Evolutionary conservation across 1,140 invertebrate species (phyloP).

Genomic region (Lutraria rhynchaena): DNA sequence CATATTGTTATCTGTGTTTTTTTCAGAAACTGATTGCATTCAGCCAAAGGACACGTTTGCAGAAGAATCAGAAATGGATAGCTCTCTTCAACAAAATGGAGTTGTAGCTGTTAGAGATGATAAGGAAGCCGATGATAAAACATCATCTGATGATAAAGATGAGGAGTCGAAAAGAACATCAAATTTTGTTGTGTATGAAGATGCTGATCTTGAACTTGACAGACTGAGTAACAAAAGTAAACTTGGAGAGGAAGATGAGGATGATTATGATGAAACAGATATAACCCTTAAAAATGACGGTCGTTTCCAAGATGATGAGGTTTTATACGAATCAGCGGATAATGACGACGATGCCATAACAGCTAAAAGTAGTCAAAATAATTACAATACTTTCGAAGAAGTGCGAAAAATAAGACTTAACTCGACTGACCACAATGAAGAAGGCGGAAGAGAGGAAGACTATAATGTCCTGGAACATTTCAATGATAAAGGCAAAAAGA

Average conservation of each 20-base stretch:
- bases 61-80: background rate
- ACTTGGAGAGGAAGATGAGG: background rate
- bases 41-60: no score
- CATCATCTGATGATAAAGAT: background rate
- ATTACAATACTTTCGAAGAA: slow-evolving; percentile 19
- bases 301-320: background rate
- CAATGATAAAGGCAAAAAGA: background rate
- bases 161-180: no score
- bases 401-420: background rate
- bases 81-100: no score
- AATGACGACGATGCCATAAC: background rate
- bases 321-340: background rate
- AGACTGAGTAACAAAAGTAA: background rate
- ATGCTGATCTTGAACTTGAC: background rate
- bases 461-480: background rate
- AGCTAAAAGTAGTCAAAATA: background rate
- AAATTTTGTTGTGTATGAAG: background rate
- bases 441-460: background rate
- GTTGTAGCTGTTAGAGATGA: background rate
- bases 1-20: no score
- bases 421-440: background rate
- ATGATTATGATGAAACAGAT: background rate
- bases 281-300: background rate
- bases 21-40: no score
- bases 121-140: background rate